A percentile compares a stretch with the other conserved stretches of the same genome.
Conservation (phyloP, 1,140 invertebrate genomes). For the Zophobas morio region DNA sequence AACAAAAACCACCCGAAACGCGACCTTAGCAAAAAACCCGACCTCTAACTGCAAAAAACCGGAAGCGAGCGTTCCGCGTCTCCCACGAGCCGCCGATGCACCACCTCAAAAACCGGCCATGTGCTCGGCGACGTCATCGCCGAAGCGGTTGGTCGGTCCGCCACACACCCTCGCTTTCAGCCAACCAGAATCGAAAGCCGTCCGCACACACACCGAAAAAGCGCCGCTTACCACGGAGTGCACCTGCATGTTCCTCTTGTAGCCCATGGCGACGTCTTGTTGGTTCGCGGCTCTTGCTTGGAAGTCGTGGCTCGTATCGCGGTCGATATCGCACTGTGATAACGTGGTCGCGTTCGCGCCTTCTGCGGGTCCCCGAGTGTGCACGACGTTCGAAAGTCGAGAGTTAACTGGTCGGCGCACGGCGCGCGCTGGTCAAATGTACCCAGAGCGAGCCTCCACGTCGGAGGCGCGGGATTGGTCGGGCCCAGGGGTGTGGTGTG, state of each 20-base stretch:
- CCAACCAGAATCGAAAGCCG: constrained; percentile 7
- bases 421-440: no score
- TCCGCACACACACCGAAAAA: background rate
- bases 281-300: constrained; percentile 1
- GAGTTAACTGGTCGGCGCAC: no score
- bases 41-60: no score
- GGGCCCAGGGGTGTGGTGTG: constrained; percentile 8
- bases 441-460: constrained; percentile 29
- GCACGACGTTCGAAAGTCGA: constrained; percentile 21
- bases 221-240: background rate
- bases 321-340: constrained; percentile 19
- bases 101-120: background rate
- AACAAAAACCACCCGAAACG: no score
- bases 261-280: background rate
- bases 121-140: background rate
- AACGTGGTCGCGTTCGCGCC: constrained; percentile 11
- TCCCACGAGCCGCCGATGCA: no score
- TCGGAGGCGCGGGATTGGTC: constrained; percentile 13
- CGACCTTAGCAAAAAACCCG: no score
- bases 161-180: constrained; percentile 28
- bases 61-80: background rate
- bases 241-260: constrained; percentile 1
- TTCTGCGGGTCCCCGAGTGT: constrained; percentile 13
- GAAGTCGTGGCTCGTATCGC: background rate
- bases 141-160: constrained; percentile 15